Conservation (phyloP, 2,113 vertebrate genomes). For the Elachura formosa region DNA sequence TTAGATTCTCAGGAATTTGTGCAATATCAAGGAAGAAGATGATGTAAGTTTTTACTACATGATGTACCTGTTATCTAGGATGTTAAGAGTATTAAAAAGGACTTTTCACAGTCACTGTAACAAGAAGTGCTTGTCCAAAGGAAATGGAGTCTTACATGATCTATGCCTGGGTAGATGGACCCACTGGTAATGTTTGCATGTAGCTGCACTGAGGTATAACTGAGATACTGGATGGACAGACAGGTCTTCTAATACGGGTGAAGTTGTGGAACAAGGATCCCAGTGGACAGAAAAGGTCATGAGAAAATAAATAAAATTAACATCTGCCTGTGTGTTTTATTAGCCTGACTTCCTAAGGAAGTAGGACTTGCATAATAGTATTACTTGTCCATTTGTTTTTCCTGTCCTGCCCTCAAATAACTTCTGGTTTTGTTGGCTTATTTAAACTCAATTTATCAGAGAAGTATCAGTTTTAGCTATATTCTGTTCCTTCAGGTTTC, state of each 20-base stretch:
- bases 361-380: not conserved
- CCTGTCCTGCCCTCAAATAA: not conserved
- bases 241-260: not conserved
- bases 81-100: not conserved
- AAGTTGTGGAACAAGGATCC: not conserved
- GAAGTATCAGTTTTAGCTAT: not conserved
- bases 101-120: no score
- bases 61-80: not conserved
- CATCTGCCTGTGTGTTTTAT: conserved; percentile 8
- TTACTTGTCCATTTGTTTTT: not conserved
- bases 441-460: not conserved
- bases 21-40: not conserved
- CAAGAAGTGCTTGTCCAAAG: not conserved
- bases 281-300: not conserved
- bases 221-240: not conserved
- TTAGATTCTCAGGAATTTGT: not conserved
- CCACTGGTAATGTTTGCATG: not conserved
- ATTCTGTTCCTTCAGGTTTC: not conserved
- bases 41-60: not conserved
- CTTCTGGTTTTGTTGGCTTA: not conserved
- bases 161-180: not conserved
- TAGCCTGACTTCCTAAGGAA: conserved; percentile 25
- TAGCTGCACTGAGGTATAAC: not conserved
- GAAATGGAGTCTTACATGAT: not conserved
- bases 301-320: conserved; percentile 24